phyloP scores from a whole-genome alignment of 2,888 invertebrate genomes.

The Sesamia inferens region DNA sequence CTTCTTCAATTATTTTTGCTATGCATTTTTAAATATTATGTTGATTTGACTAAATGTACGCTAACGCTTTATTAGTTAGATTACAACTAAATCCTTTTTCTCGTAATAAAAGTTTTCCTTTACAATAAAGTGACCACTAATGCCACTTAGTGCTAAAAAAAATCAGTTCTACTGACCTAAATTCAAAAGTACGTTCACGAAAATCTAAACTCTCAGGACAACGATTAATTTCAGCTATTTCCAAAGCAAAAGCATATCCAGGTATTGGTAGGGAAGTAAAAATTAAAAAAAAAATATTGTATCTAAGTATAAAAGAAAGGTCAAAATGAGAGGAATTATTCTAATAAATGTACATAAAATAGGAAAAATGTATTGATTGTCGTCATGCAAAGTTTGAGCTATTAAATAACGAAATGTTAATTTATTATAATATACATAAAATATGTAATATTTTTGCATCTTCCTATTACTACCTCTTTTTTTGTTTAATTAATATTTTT shows the following conservation, averaged over 20 bases:
- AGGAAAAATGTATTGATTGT: slow-evolving; percentile 74
- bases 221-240: slow-evolving; percentile 57
- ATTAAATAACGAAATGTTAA: slow-evolving; percentile 47
- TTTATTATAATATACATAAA: slow-evolving; percentile 47
- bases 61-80: slow-evolving; percentile 70
- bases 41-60: slow-evolving; percentile 63
- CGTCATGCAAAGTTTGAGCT: slow-evolving; percentile 74
- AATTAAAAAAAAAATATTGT: slow-evolving; percentile 73
- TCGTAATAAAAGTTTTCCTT: slow-evolving; percentile 6
- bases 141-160: not conserved
- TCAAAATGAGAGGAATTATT: slow-evolving; percentile 90
- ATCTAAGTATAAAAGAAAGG: slow-evolving; percentile 87
- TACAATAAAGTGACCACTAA: not conserved
- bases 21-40: slow-evolving; percentile 73
- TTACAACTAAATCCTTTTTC: slow-evolving; percentile 30
- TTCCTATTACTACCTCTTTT: slow-evolving; percentile 69
- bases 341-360: slow-evolving; percentile 87
- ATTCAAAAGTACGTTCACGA: slow-evolving; percentile 1
- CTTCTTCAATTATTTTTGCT: slow-evolving; percentile 83
- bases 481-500: slow-evolving; percentile 55
- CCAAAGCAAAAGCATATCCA: slow-evolving; percentile 83
- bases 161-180: not conserved
- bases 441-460: slow-evolving; percentile 64
- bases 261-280: slow-evolving; percentile 77
- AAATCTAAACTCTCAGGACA: slow-evolving; percentile 5